A percentile compares a stretch with the other conserved stretches of the same genome.
Conservation (phyloP, 2,797 vertebrate genomes). For the Sebastes iracundus region DNA sequence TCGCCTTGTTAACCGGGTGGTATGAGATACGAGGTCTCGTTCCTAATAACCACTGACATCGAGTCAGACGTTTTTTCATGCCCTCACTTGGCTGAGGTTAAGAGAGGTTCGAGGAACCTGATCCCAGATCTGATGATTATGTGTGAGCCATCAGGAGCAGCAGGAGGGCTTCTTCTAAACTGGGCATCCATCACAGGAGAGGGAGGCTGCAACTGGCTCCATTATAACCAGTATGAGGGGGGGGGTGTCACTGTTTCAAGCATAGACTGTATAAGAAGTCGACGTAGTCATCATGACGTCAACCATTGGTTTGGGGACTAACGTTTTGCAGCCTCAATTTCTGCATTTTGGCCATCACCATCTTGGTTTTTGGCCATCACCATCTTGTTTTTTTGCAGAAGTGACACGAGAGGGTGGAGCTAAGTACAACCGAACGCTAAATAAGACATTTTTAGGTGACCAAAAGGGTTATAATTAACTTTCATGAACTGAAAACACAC, state of each 20-base stretch:
- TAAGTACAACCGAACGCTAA: too few species aligned
- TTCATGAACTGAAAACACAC: too few species aligned
- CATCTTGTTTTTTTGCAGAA: too few species aligned
- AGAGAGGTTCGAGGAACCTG: slow-evolving; percentile 60
- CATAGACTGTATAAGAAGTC: too few species aligned
- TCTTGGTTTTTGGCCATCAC: too few species aligned
- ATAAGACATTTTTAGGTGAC: too few species aligned
- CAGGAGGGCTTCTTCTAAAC: slow-evolving; percentile 58
- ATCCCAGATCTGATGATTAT: slow-evolving; percentile 64
- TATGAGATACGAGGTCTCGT: slow-evolving; percentile 26
- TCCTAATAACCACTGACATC: slow-evolving; percentile 49
- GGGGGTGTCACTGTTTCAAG: neutral
- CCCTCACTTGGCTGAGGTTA: slow-evolving; percentile 62
- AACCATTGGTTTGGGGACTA: too few species aligned
- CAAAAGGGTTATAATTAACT: too few species aligned
- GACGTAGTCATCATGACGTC: too few species aligned
- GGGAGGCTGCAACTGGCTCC: slow-evolving; percentile 23
- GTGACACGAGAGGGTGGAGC: too few species aligned
- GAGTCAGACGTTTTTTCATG: slow-evolving; percentile 57
- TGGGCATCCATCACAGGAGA: slow-evolving; percentile 46
- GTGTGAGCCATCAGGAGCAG: slow-evolving; percentile 52
- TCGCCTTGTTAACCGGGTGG: slow-evolving; percentile 53
- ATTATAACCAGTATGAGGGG: neutral
- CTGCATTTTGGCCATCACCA: too few species aligned
- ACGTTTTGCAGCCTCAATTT: too few species aligned